These are phyloP conservation scores for Myxocyprinus asiaticus DNA, from an alignment of 2,113 vertebrate genomes.

Conservation along the genomic window DNA sequence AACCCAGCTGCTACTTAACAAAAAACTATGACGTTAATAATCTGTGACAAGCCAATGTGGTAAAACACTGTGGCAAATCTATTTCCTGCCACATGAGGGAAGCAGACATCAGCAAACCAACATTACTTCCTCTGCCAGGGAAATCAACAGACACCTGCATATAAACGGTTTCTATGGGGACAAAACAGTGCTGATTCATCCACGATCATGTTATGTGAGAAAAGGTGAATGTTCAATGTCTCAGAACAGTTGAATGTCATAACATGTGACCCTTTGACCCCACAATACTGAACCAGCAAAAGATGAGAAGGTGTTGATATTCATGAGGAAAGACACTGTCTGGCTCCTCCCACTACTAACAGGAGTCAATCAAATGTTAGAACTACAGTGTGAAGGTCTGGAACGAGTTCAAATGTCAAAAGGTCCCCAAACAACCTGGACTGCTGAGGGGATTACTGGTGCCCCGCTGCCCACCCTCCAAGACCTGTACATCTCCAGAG, in stretches of 20 bases:
- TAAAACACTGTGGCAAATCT: no score
- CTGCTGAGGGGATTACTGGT: no score
- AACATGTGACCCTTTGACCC: background rate
- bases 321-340: background rate
- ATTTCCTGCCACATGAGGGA: constrained; percentile 13
- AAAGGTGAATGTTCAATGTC: no score
- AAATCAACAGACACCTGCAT: background rate
- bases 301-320: no score
- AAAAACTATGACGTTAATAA: no score
- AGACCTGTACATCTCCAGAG: no score
- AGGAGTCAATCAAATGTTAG: background rate
- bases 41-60: no score
- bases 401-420: background rate
- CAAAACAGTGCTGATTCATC: background rate
- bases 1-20: background rate
- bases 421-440: background rate
- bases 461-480: no score
- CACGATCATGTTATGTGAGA: background rate
- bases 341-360: background rate
- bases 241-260: background rate
- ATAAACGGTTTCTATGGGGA: background rate
- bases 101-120: background rate
- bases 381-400: background rate
- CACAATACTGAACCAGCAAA: background rate
- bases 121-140: background rate